Evolutionary conservation across 2,797 vertebrate species (phyloP), one percentile per base, ranked within the genome.

Genomic region (Parauchenoglanis ngamensis): DNA sequence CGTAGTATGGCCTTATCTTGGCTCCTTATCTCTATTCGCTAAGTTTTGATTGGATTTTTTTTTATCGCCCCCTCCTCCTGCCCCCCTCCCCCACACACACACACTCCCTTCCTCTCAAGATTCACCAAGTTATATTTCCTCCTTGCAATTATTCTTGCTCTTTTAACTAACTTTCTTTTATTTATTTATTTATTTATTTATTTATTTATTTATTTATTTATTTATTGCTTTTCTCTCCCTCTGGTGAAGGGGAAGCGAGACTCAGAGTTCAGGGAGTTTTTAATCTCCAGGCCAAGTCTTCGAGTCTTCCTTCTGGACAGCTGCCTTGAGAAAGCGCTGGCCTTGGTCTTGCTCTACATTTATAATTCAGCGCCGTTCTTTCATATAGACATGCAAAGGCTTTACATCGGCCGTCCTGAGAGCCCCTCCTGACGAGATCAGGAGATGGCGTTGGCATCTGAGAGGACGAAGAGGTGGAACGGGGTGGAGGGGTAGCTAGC

Each of bases 1-100:
- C 96, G 93, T 93, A 95, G 94, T 94, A 91, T 93, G 94, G 95
- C 93, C 95, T 96, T 95, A 95, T 96, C 94, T 96, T 95, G 94
- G 95, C 96, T 96, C 94, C 94, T 95, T 93, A 94, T 95, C 94
- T 94, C 92, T 92, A 90, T 91, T 94, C 90, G 86, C 93, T 19
- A 96, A 95, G 93, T 96, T 96, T 94, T 94, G 95, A 95, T 95
- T 95, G 91, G 92, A 88, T 94, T 93, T 93, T 92, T 91, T 81
- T 54, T 78, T 35, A 73, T 72, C 44, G 49, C 67, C 40, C 23
- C 25, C 5, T 44, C 79, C 19, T 23, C 23, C 68, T 80, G 57
- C 52, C 78, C 19, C 46, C 56, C 4, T 84, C 85, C 7, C 7
- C 46, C 46, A 4, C 7, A 4, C 46, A 49, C 46, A 49, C 46